phyloP scores from a whole-genome alignment of 2,888 invertebrate genomes.

The Lacanobia wlatinum region DNA sequence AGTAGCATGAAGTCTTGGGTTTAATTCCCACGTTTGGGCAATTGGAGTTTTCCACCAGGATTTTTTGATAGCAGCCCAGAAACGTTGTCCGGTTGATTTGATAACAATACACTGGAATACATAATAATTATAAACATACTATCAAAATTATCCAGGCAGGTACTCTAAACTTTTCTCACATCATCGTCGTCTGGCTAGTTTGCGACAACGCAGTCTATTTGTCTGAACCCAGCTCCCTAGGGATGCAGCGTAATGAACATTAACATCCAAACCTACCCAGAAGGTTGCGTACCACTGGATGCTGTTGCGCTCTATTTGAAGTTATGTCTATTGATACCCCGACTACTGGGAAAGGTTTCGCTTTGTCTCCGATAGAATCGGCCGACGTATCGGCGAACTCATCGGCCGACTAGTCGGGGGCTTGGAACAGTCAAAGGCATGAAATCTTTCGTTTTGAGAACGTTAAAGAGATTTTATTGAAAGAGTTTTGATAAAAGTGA shows the following conservation, averaged over 20 bases:
- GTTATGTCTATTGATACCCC: conserved; percentile 50
- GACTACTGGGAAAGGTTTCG: conserved; percentile 43
- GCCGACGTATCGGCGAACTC: background rate
- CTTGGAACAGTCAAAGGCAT: conserved; percentile 34
- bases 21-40: too few relatives aligned
- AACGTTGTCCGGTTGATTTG: too few relatives aligned
- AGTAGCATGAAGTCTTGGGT: too few relatives aligned
- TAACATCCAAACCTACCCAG: conserved; percentile 78
- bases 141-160: background rate
- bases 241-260: conserved; percentile 86
- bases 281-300: conserved; percentile 64
- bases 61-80: too few relatives aligned
- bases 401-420: conserved; percentile 9
- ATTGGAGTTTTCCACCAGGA: too few relatives aligned
- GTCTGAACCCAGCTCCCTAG: conserved; percentile 77
- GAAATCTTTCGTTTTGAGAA: conserved; percentile 27
- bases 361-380: conserved; percentile 47
- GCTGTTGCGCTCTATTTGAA: conserved; percentile 57
- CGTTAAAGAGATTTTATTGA: conserved; percentile 49
- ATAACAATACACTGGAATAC: too few relatives aligned
- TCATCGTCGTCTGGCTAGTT: conserved; percentile 65
- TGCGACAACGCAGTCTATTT: conserved; percentile 79
- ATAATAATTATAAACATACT: background rate
- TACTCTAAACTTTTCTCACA: conserved; percentile 40
- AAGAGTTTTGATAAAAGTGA: conserved; percentile 46